phyloP scores from a whole-genome alignment of 2,888 invertebrate genomes.

The Andrena minutula region DNA sequence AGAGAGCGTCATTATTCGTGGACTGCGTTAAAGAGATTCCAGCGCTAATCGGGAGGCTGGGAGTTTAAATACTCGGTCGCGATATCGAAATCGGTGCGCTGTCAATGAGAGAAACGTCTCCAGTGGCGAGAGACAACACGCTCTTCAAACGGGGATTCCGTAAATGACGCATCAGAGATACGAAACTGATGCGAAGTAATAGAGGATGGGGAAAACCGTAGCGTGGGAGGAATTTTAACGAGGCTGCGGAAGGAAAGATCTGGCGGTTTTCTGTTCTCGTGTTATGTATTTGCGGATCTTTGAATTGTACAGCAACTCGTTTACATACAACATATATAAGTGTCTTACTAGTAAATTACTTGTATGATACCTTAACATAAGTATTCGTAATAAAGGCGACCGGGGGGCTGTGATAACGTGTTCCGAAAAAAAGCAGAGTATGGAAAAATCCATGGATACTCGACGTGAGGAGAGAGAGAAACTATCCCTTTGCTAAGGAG shows the following conservation, averaged over 20 bases:
- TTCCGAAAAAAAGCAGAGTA: constrained; percentile 44
- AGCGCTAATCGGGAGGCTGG: background rate
- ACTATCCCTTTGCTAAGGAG: constrained; percentile 32
- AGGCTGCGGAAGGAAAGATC: constrained; percentile 9
- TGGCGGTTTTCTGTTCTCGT: constrained; percentile 37
- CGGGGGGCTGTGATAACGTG: constrained; percentile 38
- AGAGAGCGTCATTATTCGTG: constrained; percentile 40
- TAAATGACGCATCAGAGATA: constrained; percentile 44
- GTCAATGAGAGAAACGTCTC: constrained; percentile 52
- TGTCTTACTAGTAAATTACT: constrained; percentile 70
- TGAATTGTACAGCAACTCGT: constrained; percentile 75
- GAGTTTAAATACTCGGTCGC: constrained; percentile 39
- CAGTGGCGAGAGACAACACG: constrained; percentile 25
- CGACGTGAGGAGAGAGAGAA: constrained; percentile 22
- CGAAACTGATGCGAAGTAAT: constrained; percentile 14
- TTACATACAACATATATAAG: constrained; percentile 76
- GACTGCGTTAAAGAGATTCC: constrained; percentile 21
- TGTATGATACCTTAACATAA: constrained; percentile 63
- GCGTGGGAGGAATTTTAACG: constrained; percentile 5
- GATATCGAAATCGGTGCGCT: constrained; percentile 43
- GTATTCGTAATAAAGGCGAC: constrained; percentile 58
- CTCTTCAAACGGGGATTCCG: constrained; percentile 26
- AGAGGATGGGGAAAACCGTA: background rate
- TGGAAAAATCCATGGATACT: constrained; percentile 34
- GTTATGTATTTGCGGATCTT: constrained; percentile 70